A percentile compares a stretch with the other conserved stretches of the same genome.
These are phyloP conservation scores for Ochropleura leucogaster DNA, from an alignment of 2,888 invertebrate species.

Conservation along the genomic window DNA sequence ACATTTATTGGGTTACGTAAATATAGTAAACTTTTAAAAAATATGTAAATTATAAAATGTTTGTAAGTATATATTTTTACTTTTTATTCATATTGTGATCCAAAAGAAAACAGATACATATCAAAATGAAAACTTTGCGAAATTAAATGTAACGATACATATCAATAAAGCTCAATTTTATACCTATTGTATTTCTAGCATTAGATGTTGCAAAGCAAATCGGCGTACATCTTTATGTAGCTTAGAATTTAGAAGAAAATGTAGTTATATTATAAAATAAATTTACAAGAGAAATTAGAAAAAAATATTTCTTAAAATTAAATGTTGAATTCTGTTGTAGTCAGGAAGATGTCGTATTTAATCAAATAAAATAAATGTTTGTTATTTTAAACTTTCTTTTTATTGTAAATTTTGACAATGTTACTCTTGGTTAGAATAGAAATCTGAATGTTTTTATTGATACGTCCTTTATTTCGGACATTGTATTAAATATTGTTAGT, in stretches of 20 bases:
- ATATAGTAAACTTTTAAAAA: neutral
- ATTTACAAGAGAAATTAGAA: slow-evolving; percentile 72
- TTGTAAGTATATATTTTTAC: slow-evolving; percentile 15
- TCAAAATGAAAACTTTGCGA: slow-evolving; percentile 69
- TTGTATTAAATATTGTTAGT: slow-evolving; percentile 70
- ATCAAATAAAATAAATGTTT: slow-evolving; percentile 5
- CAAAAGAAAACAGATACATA: slow-evolving; percentile 61
- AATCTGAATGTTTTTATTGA: slow-evolving; percentile 66
- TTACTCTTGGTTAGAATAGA: slow-evolving; percentile 65
- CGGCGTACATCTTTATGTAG: slow-evolving; percentile 84
- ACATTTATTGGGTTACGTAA: slow-evolving; percentile 37
- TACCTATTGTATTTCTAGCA: slow-evolving; percentile 88
- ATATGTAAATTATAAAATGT: slow-evolving; percentile 10
- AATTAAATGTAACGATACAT: slow-evolving; percentile 85
- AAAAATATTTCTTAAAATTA: slow-evolving; percentile 67
- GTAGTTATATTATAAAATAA: slow-evolving; percentile 73
- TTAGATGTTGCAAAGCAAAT: slow-evolving; percentile 88
- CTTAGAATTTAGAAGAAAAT: slow-evolving; percentile 79
- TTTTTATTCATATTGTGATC: slow-evolving; percentile 48
- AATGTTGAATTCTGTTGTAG: slow-evolving; percentile 72
- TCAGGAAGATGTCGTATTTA: slow-evolving; percentile 46
- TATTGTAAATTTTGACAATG: slow-evolving; percentile 61
- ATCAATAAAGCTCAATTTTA: slow-evolving; percentile 90
- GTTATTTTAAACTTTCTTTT: slow-evolving; percentile 36
- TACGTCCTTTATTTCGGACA: slow-evolving; percentile 69